Evolutionary conservation across 2,797 vertebrate species (phyloP), one percentile per base, ranked within the genome.

Genomic region (Gallinago solitaria): DNA sequence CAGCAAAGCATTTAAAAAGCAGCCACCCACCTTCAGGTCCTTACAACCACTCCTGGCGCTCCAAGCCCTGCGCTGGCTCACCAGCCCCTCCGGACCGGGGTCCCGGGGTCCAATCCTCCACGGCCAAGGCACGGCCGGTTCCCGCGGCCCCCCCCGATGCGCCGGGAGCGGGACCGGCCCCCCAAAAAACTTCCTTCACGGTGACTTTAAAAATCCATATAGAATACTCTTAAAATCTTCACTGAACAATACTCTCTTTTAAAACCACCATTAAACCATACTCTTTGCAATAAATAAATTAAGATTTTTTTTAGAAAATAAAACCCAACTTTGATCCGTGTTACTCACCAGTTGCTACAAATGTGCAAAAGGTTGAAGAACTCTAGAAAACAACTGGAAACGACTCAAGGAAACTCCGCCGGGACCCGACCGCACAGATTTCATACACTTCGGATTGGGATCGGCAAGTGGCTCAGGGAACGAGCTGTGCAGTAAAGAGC

Each of bases 271-370:
- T 86, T 95, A 96, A 93, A 91, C 59, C 93, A 53, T 95, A 94
- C 82, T 87, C 94, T 94, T 78, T 92, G 95, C 93, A 97, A 94
- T 97, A 97, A 98, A 97, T 97, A 97, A 97, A 86, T 96, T 81
- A 94, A 87, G 51, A 20, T 97, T 86, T 93, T 96, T 96, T 96
- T 82, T 88, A 79, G 89, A 93, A 92, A 95, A 95, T 94, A 75
- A 96, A 83, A 43, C 41, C 41, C 73, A 93, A 61, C 80, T 93
- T 84, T 78, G 60, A 67, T 20, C 95, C 83, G 24, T 57, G 83
- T 96, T 88, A 90, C 80, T 91, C 71, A 88, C 59, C 94, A 90
- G 84, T 79, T 15, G 83, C 94, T 96, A 94, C 91, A 89, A 90
- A 97, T 90, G 93, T 83, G 64, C 76, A 87, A 94, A 95, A 95